Conservation (phyloP, 2,113 vertebrate genomes). For the Corythaeola cristata region DNA sequence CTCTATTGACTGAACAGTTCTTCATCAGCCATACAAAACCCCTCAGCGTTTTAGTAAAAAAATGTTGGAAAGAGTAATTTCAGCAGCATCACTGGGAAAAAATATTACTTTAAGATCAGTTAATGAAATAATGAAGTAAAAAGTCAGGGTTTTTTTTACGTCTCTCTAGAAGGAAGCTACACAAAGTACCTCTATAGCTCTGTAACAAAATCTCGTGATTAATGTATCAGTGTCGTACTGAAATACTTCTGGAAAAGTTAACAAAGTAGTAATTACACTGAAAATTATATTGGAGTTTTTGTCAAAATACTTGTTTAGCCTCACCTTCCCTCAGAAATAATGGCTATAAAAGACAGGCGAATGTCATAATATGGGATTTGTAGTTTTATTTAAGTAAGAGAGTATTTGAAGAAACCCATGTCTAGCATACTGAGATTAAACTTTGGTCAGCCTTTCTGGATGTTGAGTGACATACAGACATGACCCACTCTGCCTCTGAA, state of each 20-base stretch:
- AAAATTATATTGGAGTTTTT: neutral
- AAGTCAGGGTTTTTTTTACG: fast-evolving
- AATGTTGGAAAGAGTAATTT: neutral
- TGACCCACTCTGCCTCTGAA: neutral
- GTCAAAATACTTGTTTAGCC: neutral
- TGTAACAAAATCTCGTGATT: neutral
- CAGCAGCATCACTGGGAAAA: neutral
- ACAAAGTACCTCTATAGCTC: neutral
- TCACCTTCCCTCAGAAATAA: neutral
- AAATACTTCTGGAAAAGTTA: neutral
- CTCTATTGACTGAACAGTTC: neutral
- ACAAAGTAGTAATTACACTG: neutral
- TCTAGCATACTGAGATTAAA: neutral
- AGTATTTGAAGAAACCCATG: neutral
- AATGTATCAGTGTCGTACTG: neutral
- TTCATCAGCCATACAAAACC: neutral
- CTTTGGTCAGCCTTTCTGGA: neutral
- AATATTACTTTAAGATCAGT: neutral
- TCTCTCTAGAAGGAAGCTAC: neutral
- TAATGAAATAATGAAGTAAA: neutral
- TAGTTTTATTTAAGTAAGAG: neutral
- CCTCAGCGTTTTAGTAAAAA: neutral
- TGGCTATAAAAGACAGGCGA: neutral
- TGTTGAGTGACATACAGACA: fast-evolving
- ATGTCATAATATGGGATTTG: neutral